A percentile compares a stretch with the other conserved stretches of the same genome.
These are phyloP conservation scores for Cheilosia soror DNA, from an alignment of 2,888 invertebrate genomes.

Conservation along the genomic window DNA sequence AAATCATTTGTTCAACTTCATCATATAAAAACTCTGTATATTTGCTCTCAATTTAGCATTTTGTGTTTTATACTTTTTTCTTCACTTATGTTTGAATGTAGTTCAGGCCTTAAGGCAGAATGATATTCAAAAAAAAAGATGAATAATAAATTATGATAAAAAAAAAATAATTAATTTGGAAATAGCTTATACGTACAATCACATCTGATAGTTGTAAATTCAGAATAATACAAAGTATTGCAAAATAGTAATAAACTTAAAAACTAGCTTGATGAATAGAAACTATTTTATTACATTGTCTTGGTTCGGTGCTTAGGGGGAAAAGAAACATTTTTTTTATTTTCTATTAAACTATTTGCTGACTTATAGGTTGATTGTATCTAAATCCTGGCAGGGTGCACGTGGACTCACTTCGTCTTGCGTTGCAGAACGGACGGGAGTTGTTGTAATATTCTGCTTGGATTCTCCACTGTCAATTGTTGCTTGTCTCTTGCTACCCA, in stretches of 20 bases:
- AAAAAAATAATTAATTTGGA: conserved; percentile 31
- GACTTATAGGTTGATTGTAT: conserved; percentile 88
- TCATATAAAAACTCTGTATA: too few species aligned
- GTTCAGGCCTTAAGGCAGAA: conserved; percentile 21
- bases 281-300: conserved; percentile 49
- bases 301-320: conserved; percentile 66
- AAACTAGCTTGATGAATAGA: conserved; percentile 43
- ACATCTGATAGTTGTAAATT: conserved; percentile 52
- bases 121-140: conserved; percentile 30
- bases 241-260: conserved; percentile 48
- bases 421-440: conserved; percentile 65
- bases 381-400: conserved; percentile 89
- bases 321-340: conserved; percentile 13
- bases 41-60: too few species aligned
- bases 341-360: conserved; percentile 9
- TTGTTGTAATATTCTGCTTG: conserved; percentile 81
- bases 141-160: conserved; percentile 37
- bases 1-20: too few species aligned
- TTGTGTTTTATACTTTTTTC: too few species aligned
- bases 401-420: conserved; percentile 84
- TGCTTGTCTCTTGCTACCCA: conserved; percentile 83
- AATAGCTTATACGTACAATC: conserved; percentile 49
- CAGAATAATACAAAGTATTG: conserved; percentile 41
- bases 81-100: too few species aligned
- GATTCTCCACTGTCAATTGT: conserved; percentile 73